These are phyloP conservation scores for Ochropacha duplaris DNA, from an alignment of 2,888 invertebrate genomes.

Conservation along the genomic window DNA sequence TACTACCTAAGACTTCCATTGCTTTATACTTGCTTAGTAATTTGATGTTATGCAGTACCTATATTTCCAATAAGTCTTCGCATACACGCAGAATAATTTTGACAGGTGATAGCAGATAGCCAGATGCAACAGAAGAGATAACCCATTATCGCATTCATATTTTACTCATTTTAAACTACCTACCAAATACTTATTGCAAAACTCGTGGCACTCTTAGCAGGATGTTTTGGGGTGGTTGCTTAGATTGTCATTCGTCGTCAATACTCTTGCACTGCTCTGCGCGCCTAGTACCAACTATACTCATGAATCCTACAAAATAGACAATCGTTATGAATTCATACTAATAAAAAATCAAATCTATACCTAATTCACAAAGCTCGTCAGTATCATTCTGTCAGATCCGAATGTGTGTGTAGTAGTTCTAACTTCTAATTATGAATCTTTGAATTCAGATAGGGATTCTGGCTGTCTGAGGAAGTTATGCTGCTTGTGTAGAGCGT, in stretches of 20 bases:
- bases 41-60: neutral
- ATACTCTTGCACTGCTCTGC: neutral
- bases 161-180: conserved; percentile 15
- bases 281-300: too few species aligned
- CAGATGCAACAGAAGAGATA: conserved; percentile 13
- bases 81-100: neutral
- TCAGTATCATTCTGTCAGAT: too few species aligned
- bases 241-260: neutral
- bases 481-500: too few species aligned
- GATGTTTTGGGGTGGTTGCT: neutral
- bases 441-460: too few species aligned
- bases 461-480: too few species aligned
- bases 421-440: too few species aligned
- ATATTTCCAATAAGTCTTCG: neutral
- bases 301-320: too few species aligned
- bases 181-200: conserved; percentile 11
- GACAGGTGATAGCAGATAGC: conserved; percentile 6
- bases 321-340: too few species aligned
- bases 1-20: neutral
- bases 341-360: too few species aligned
- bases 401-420: too few species aligned
- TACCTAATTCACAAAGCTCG: too few species aligned
- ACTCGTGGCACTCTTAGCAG: neutral
- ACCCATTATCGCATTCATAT: conserved; percentile 23
- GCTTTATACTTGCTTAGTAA: neutral